phyloP scores from a whole-genome alignment of 2,888 invertebrate genomes.

The Neoitamus cyanurus region DNA sequence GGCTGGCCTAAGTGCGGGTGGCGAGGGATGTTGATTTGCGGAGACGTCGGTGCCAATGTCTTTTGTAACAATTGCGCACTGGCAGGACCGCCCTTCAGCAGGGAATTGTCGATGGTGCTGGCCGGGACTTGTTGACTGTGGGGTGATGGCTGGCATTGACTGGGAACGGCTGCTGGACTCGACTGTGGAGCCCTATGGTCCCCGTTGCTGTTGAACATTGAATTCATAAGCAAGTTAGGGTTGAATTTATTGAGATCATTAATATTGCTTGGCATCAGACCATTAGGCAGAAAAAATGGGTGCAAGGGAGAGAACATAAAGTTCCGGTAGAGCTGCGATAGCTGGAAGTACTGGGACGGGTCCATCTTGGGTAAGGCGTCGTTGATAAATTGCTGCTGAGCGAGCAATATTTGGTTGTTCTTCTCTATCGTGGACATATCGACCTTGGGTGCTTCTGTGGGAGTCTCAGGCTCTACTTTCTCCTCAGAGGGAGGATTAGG shows the following conservation, averaged over 20 bases:
- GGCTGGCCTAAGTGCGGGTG: conserved; percentile 50
- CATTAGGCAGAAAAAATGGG: conserved; percentile 74
- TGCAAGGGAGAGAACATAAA: conserved; percentile 73
- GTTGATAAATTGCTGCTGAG: conserved; percentile 76
- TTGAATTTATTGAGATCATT: conserved; percentile 73
- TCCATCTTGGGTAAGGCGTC: conserved; percentile 73
- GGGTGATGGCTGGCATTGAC: conserved; percentile 21
- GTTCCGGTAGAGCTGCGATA: conserved; percentile 72
- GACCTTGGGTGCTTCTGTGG: conserved; percentile 53
- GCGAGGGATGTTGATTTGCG: conserved; percentile 28
- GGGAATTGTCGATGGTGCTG: conserved; percentile 4
- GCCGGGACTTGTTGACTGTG: conserved; percentile 45
- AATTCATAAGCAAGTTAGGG: conserved; percentile 68
- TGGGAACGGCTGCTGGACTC: conserved; percentile 27
- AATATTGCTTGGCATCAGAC: conserved; percentile 67
- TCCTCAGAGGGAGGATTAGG: conserved; percentile 42
- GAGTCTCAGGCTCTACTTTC: conserved; percentile 35
- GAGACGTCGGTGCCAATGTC: conserved; percentile 52
- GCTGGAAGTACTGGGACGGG: conserved; percentile 70
- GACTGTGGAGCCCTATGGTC: conserved; percentile 17
- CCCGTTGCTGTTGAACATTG: conserved; percentile 56
- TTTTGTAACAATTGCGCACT: conserved; percentile 58
- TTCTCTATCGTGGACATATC: conserved; percentile 68
- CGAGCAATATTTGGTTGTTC: conserved; percentile 71
- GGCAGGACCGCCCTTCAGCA: conserved; percentile 45